phyloP scores from a whole-genome alignment of 1,140 invertebrate genomes.

The Tetranychus cinnabarinus region DNA sequence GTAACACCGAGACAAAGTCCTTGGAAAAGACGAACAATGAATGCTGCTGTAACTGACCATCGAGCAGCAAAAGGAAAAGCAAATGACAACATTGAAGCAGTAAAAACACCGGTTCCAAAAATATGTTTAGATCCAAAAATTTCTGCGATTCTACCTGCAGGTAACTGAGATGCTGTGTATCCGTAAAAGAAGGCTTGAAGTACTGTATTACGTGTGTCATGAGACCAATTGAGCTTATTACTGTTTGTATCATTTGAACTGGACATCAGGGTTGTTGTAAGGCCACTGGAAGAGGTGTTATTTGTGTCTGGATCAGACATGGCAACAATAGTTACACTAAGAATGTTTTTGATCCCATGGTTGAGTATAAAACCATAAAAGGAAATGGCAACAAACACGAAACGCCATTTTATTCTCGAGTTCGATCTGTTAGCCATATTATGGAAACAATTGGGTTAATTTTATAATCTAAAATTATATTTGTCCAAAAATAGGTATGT shows the following conservation, averaged over 20 bases:
- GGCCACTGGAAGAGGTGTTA: not conserved
- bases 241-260: not conserved
- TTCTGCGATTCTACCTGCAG: constrained; percentile 50
- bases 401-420: not conserved
- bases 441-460: too few relatives aligned
- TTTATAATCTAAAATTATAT: too few relatives aligned
- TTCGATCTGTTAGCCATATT: too few relatives aligned
- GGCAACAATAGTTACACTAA: not conserved
- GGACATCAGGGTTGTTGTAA: not conserved
- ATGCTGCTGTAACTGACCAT: not conserved
- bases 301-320: not conserved
- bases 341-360: not conserved
- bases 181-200: constrained; percentile 67
- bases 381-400: not conserved
- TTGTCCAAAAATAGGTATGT: too few relatives aligned
- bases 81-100: constrained; percentile 25
- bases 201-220: constrained; percentile 37
- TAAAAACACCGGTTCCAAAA: constrained; percentile 43
- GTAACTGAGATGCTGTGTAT: constrained; percentile 53
- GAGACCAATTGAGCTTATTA: constrained; percentile 51
- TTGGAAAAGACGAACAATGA: not conserved
- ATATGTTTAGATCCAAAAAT: constrained; percentile 55
- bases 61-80: constrained; percentile 2
- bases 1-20: constrained; percentile 16
- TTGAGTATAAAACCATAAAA: not conserved